Evolutionary conservation across 2,888 invertebrate species (phyloP).

Genomic region (Cecidostiba fungosa): DNA sequence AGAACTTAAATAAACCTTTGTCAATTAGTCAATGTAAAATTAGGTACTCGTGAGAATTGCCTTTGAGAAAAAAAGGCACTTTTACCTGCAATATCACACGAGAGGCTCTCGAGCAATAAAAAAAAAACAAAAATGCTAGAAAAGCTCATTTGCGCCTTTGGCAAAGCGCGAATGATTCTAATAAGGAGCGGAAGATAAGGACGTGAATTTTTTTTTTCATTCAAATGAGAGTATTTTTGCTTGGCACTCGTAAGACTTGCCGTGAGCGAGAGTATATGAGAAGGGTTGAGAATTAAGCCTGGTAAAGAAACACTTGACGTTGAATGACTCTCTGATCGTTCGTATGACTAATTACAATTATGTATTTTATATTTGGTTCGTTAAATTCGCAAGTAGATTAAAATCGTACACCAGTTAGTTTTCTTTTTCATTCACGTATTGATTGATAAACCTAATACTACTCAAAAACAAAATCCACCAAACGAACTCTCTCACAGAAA

Average conservation of each 20-base stretch:
- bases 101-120: slow-evolving; percentile 3
- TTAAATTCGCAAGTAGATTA: no score
- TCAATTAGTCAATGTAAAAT: background rate
- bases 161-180: slow-evolving; percentile 2
- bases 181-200: slow-evolving; percentile 26
- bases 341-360: background rate
- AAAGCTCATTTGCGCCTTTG: slow-evolving; percentile 8
- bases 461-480: background rate
- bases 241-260: background rate
- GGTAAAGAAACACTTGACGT: background rate
- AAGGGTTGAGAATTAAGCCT: background rate
- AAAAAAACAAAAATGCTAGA: background rate
- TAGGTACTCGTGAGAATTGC: background rate
- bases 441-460: no score
- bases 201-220: background rate
- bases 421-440: no score
- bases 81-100: background rate
- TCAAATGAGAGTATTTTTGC: background rate
- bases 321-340: background rate
- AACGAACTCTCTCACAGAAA: background rate
- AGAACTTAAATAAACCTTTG: background rate
- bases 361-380: background rate
- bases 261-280: background rate
- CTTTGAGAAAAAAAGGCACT: background rate
- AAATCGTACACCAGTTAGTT: no score